Percentiles rank a stretch among this genome's conserved stretches.
Conservation (phyloP, 2,888 invertebrate species). For the Cremastinae sp. region DNA sequence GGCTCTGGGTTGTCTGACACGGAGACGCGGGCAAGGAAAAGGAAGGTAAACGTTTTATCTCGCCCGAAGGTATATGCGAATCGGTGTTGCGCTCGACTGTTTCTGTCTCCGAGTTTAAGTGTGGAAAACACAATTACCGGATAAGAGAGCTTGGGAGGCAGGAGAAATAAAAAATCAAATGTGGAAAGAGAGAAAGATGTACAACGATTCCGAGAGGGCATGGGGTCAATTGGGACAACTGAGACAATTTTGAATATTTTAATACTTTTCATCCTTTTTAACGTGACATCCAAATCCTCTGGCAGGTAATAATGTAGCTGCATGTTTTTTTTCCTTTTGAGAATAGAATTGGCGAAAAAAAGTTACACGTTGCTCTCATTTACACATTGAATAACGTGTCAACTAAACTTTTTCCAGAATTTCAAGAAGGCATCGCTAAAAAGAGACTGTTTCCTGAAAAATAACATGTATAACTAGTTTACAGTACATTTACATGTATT, state of each 20-base stretch:
- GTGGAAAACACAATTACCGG: slow-evolving; percentile 73
- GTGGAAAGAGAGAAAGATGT: slow-evolving; percentile 4
- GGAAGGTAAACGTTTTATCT: slow-evolving; percentile 70
- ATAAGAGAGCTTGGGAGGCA: slow-evolving; percentile 23
- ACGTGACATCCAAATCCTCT: too few relatives aligned
- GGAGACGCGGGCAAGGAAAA: slow-evolving; percentile 47
- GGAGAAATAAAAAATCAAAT: slow-evolving; percentile 41
- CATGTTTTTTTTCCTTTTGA: too few relatives aligned
- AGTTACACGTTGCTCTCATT: too few relatives aligned
- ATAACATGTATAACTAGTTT: too few relatives aligned
- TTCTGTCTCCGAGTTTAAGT: slow-evolving; percentile 60
- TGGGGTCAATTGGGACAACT: neutral
- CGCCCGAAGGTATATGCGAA: slow-evolving; percentile 52
- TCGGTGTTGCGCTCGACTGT: slow-evolving; percentile 43
- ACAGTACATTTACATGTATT: too few relatives aligned
- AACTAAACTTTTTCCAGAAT: too few relatives aligned
- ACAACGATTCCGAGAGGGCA: neutral
- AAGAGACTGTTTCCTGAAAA: too few relatives aligned
- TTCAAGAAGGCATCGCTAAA: too few relatives aligned
- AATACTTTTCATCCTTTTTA: too few relatives aligned
- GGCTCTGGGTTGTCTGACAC: slow-evolving; percentile 40
- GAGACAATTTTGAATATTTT: slow-evolving; percentile 4
- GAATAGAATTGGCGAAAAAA: too few relatives aligned
- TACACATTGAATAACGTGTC: too few relatives aligned
- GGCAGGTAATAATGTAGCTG: too few relatives aligned